Percentiles rank a stretch among this genome's conserved stretches.
These are phyloP conservation scores for Charanyca ferruginea DNA, from an alignment of 2,888 invertebrate genomes.

Conservation along the genomic window DNA sequence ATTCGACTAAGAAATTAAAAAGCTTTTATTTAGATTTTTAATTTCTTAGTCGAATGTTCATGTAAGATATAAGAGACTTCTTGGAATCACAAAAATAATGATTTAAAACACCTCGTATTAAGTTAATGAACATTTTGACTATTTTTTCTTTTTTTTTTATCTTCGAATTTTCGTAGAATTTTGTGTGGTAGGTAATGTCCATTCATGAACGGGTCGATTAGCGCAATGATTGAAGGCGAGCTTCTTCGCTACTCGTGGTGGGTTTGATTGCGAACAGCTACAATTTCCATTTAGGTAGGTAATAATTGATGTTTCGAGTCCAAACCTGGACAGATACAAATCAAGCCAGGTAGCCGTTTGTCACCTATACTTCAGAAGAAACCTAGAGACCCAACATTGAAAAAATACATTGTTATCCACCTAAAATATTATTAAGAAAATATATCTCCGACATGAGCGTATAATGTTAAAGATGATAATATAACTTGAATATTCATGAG, in stretches of 20 bases:
- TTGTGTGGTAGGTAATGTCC: background rate
- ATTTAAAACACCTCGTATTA: slow-evolving; percentile 4
- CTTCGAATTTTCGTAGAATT: background rate
- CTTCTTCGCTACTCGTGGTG: background rate
- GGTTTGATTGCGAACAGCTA: no score
- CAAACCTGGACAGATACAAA: no score
- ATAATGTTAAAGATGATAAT: slow-evolving; percentile 67
- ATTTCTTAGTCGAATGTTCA: slow-evolving; percentile 65
- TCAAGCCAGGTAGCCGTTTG: background rate
- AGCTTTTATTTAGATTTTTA: slow-evolving; percentile 71
- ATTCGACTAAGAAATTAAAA: no score
- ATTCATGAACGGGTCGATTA: no score
- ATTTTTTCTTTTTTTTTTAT: background rate
- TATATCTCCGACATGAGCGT: slow-evolving; percentile 31
- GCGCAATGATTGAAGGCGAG: background rate
- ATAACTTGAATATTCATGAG: slow-evolving; percentile 73
- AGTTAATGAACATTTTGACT: slow-evolving; percentile 8
- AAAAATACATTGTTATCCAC: background rate
- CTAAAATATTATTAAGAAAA: slow-evolving; percentile 34
- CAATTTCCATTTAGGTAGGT: no score
- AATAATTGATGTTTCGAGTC: background rate
- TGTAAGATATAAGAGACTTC: slow-evolving; percentile 46
- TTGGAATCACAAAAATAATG: slow-evolving; percentile 30
- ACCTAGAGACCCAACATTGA: background rate
- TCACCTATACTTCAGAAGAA: background rate